A percentile compares a stretch with the other conserved stretches of the same genome.
Conservation (phyloP, 2,113 vertebrate species). For the Rhodinocichla rosea region DNA sequence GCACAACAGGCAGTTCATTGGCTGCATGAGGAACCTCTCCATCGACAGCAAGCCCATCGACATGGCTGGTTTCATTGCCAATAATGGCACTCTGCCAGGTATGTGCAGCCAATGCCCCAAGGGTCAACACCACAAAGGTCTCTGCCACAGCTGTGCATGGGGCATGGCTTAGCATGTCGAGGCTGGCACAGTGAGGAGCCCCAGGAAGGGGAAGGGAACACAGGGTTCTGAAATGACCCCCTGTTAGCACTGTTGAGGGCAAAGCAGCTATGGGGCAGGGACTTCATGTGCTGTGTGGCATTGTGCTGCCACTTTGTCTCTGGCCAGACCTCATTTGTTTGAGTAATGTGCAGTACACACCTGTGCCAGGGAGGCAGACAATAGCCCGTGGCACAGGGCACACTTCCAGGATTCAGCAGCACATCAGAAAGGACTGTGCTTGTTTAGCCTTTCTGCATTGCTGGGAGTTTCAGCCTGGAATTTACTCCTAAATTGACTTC, state of each 20-base stretch:
- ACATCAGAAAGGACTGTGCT: not conserved
- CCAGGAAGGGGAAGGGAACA: not conserved
- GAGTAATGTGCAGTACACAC: not conserved
- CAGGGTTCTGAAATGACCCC: not conserved
- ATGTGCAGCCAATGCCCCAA: not conserved
- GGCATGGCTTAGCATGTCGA: rapidly evolving
- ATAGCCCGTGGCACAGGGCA: not conserved
- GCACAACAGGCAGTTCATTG: conserved; percentile 89
- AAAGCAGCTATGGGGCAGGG: not conserved
- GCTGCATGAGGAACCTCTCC: conserved; percentile 94
- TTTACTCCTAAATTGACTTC: not conserved
- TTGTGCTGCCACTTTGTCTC: not conserved
- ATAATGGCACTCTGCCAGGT: conserved; percentile 94
- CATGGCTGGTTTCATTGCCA: conserved; percentile 93
- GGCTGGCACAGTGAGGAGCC: rapidly evolving
- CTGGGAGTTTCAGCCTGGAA: not conserved
- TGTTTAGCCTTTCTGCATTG: not conserved
- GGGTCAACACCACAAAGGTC: not conserved
- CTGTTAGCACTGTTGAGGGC: not conserved
- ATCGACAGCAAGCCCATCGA: conserved; percentile 87
- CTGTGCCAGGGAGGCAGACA: not conserved
- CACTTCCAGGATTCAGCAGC: not conserved
- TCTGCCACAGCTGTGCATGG: not conserved
- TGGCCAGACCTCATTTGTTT: not conserved
- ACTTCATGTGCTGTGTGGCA: not conserved